Evolutionary conservation across 2,797 vertebrate genomes (phyloP).

Genomic region (Otolemur crassicaudatus): DNA sequence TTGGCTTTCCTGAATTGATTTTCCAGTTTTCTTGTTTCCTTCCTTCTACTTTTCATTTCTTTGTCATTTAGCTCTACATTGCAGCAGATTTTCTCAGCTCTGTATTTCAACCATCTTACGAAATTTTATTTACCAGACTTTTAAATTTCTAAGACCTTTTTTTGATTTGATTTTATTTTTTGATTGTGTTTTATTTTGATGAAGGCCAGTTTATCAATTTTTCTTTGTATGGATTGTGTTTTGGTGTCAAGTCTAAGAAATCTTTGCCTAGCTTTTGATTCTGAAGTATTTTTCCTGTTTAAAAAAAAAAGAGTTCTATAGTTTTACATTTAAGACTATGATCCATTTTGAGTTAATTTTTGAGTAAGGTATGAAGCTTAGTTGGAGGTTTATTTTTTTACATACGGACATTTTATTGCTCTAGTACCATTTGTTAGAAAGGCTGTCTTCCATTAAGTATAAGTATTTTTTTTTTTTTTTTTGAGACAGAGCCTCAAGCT

Average conservation of each 20-base stretch:
- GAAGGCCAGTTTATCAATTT: not conserved
- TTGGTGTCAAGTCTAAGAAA: not conserved
- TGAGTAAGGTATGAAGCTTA: not conserved
- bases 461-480: not conserved
- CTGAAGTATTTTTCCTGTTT: not conserved
- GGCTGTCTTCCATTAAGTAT: not conserved
- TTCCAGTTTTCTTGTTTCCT: constrained; percentile 1
- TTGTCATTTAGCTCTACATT: not conserved
- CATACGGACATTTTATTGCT: not conserved
- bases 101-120: not conserved
- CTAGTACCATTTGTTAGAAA: constrained; percentile 11
- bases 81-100: not conserved
- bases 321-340: not conserved
- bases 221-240: not conserved
- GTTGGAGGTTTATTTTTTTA: not conserved
- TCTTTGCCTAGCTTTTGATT: not conserved
- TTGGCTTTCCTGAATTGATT: not conserved
- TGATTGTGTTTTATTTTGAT: not conserved
- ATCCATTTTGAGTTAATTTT: constrained; percentile 31
- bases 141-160: not conserved
- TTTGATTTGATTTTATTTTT: not conserved
- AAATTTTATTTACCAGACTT: constrained; percentile 16
- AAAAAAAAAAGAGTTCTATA: not conserved
- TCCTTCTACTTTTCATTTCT: not conserved
- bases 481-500: too few relatives aligned